Evolutionary conservation across 2,888 invertebrate genomes (phyloP).

Genomic region (Pseudococcus longispinus): DNA sequence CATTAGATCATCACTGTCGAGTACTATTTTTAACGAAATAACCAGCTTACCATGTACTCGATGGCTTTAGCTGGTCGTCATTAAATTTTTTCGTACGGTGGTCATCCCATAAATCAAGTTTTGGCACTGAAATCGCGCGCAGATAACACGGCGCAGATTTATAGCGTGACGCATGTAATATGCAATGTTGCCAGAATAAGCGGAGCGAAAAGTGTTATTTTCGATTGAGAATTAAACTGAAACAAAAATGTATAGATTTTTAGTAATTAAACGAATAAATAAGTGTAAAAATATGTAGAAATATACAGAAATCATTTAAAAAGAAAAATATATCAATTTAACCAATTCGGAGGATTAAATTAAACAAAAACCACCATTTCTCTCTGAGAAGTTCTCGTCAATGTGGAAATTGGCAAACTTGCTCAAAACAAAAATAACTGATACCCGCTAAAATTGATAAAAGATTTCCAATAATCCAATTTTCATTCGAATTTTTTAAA

Average conservation of each 20-base stretch:
- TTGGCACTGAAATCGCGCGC: slow-evolving; percentile 11
- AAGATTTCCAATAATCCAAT: not conserved
- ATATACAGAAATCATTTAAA: not conserved
- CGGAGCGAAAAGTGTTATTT: not conserved
- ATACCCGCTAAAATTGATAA: slow-evolving; percentile 27
- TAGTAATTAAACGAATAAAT: not conserved
- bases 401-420: not conserved
- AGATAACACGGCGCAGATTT: slow-evolving; percentile 21
- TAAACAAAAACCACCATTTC: not conserved
- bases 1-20: slow-evolving; percentile 21
- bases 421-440: slow-evolving; percentile 3
- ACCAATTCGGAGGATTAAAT: not conserved
- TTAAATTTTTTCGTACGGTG: slow-evolving; percentile 7
- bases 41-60: not conserved
- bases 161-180: slow-evolving; percentile 15
- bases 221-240: not conserved
- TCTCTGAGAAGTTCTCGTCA: not conserved
- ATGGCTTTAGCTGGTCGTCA: not conserved
- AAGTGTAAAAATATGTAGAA: not conserved
- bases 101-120: slow-evolving; percentile 43
- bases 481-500: not conserved
- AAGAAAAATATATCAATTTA: not conserved
- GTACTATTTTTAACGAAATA: slow-evolving; percentile 20
- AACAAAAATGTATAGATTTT: not conserved
- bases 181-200: not conserved